Percentiles rank a stretch among this genome's conserved stretches.
Conservation (phyloP, 1,140 invertebrate genomes). For the Yoshiicerus persimilis region DNA sequence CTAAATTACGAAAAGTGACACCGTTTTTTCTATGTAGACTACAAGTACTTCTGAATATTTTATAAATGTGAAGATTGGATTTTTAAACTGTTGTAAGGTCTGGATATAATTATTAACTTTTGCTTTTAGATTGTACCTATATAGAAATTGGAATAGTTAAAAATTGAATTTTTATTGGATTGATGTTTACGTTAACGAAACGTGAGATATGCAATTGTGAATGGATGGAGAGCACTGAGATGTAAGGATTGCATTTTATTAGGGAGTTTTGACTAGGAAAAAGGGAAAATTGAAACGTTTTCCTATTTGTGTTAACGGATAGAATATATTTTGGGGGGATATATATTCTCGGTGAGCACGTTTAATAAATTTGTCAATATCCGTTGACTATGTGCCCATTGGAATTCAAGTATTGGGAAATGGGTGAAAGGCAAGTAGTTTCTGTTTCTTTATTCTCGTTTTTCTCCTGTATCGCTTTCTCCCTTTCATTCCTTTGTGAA, state of each 20-base stretch:
- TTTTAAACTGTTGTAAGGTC: too few species aligned
- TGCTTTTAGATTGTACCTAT: not conserved
- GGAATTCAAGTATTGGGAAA: not conserved
- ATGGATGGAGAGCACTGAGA: not conserved
- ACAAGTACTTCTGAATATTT: too few species aligned
- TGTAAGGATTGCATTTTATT: not conserved
- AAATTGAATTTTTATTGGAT: not conserved
- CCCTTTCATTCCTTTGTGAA: not conserved
- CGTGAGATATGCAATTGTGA: not conserved
- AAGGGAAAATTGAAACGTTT: not conserved
- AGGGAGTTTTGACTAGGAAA: not conserved
- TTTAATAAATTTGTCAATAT: slow-evolving; percentile 9
- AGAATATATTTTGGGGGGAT: not conserved
- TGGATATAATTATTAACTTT: too few species aligned
- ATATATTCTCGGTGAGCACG: not conserved
- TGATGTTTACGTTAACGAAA: not conserved
- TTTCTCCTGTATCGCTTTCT: not conserved
- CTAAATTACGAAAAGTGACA: too few species aligned
- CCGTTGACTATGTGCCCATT: not conserved
- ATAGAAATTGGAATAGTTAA: not conserved
- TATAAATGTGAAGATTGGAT: too few species aligned
- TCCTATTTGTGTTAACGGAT: not conserved
- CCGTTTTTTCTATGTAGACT: too few species aligned
- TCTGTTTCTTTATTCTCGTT: not conserved
- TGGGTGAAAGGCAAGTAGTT: not conserved